phyloP scores from a whole-genome alignment of 2,797 vertebrate species.

The Gephyroberyx darwinii region DNA sequence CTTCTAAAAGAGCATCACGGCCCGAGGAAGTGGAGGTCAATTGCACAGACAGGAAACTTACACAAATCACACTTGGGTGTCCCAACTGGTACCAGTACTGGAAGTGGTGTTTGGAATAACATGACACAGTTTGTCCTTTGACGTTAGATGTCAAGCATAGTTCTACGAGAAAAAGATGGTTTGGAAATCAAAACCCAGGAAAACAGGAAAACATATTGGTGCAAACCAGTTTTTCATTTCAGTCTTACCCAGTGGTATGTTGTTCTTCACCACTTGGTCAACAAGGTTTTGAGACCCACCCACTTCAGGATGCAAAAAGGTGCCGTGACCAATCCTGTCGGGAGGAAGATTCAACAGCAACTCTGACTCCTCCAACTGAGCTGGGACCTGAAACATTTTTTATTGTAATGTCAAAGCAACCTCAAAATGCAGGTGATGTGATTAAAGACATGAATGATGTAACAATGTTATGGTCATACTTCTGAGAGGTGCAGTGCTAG shows the following conservation, averaged over 20 bases:
- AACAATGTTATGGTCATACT: conserved; percentile 73
- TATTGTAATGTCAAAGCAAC: conserved; percentile 1
- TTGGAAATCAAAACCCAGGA: neutral
- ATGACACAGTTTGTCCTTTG: conserved; percentile 90
- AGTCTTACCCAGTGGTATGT: conserved; percentile 89
- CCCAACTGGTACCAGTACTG: conserved; percentile 90
- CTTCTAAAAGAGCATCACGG: too few species aligned
- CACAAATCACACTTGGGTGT: conserved; percentile 93
- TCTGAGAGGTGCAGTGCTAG: conserved; percentile 94
- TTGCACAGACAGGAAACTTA: conserved; percentile 75
- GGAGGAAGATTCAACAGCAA: conserved; percentile 90
- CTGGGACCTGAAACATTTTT: conserved; percentile 84
- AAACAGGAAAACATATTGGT: neutral
- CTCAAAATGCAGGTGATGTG: neutral
- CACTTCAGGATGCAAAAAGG: conserved; percentile 85
- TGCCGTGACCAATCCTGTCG: conserved; percentile 96
- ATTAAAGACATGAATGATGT: neutral
- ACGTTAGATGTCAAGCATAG: conserved; percentile 94
- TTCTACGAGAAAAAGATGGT: conserved; percentile 78
- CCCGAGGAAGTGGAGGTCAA: neutral
- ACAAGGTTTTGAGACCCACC: conserved; percentile 85
- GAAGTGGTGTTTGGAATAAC: conserved; percentile 92
- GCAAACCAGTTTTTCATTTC: neutral
- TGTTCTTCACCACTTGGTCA: conserved; percentile 84
- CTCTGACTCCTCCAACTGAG: conserved; percentile 89